phyloP scores from a whole-genome alignment of 2,888 invertebrate species.

The Alentia gelatinosa region DNA sequence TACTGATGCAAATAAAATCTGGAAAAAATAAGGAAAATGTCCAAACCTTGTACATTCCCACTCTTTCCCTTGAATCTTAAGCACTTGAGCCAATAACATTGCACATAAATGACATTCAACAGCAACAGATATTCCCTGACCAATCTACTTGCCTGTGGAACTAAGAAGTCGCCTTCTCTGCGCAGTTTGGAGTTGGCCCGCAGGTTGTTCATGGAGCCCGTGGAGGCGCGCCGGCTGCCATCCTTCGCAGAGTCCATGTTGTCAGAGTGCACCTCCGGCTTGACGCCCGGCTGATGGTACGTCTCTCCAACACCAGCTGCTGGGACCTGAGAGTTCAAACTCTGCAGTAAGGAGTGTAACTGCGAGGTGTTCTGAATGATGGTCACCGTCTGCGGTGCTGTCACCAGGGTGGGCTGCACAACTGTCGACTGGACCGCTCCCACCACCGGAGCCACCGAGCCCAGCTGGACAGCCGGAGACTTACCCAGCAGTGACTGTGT shows the following conservation, averaged over 20 bases:
- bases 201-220: constrained; percentile 49
- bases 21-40: no score
- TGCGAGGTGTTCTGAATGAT: constrained; percentile 23
- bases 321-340: constrained; percentile 17
- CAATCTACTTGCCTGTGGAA: constrained; percentile 81
- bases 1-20: no score
- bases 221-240: constrained; percentile 47
- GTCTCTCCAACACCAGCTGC: background rate
- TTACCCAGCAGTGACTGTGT: background rate
- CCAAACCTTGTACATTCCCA: no score
- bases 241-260: constrained; percentile 42
- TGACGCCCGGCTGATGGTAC: background rate
- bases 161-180: constrained; percentile 81
- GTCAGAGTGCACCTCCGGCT: background rate
- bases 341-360: constrained; percentile 46
- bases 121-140: no score
- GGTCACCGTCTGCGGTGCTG: constrained; percentile 22
- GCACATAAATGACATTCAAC: no score
- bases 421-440: background rate
- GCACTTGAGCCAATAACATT: no score
- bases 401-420: background rate
- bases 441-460: background rate
- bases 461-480: background rate
- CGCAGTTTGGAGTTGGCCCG: constrained; percentile 65
- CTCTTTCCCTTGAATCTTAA: no score